Conservation (phyloP, 2,888 invertebrate genomes). For the Dynastes grantii region DNA sequence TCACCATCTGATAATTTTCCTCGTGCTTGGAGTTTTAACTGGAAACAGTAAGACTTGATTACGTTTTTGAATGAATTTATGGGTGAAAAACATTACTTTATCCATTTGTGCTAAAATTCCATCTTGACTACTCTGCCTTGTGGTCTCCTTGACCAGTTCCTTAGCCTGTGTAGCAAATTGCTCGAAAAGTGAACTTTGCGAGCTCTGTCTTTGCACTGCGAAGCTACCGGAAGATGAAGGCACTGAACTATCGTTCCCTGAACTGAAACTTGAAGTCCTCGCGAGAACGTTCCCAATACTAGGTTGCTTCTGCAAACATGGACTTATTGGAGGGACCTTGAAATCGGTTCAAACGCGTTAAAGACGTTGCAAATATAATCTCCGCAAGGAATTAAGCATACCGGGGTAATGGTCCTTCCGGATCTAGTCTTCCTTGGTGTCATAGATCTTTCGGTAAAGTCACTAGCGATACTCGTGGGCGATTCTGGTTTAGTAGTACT, state of each 20-base stretch:
- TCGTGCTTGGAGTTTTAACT: conserved; percentile 77
- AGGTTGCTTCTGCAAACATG: conserved; percentile 75
- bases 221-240: conserved; percentile 63
- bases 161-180: conserved; percentile 92
- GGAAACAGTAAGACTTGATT: conserved; percentile 55
- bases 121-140: conserved; percentile 91
- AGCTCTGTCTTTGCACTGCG: conserved; percentile 80
- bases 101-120: conserved; percentile 91
- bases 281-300: conserved; percentile 77
- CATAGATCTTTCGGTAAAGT: conserved; percentile 74
- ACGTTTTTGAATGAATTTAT: not conserved
- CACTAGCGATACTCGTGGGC: conserved; percentile 72
- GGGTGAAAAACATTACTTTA: conserved; percentile 75
- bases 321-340: conserved; percentile 74
- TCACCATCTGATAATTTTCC: conserved; percentile 78
- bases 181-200: conserved; percentile 89
- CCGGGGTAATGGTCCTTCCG: conserved; percentile 72
- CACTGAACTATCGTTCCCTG: conserved; percentile 68
- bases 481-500: conserved; percentile 73
- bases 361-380: not conserved
- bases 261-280: conserved; percentile 78
- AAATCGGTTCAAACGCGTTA: not conserved
- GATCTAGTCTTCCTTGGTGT: conserved; percentile 72
- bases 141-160: conserved; percentile 90
- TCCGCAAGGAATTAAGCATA: conserved; percentile 63